Evolutionary conservation across 2,888 invertebrate genomes (phyloP).

Genomic region (Thelaira solivaga): DNA sequence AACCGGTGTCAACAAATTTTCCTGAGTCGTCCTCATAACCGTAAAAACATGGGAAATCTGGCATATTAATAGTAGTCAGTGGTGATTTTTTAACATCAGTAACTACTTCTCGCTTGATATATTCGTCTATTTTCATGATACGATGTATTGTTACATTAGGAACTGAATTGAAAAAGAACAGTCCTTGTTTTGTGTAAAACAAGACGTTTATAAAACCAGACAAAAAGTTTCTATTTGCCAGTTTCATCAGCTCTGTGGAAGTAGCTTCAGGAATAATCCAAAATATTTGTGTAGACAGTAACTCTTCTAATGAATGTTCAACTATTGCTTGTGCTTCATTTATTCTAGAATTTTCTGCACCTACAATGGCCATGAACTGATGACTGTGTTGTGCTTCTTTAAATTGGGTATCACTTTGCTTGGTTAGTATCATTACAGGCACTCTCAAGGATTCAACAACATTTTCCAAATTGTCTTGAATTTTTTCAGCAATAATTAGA

Average conservation of each 20-base stretch:
- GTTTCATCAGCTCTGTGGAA: neutral
- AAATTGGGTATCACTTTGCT: neutral
- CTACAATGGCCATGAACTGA: constrained; percentile 7
- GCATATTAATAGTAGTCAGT: neutral
- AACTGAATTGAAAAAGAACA: constrained; percentile 11
- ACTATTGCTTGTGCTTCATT: neutral
- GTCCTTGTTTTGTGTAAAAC: neutral
- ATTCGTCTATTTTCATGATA: neutral
- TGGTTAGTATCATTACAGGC: constrained; percentile 9
- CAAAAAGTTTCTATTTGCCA: constrained; percentile 11
- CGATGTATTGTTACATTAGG: neutral
- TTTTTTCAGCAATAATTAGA: neutral
- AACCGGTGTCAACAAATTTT: neutral
- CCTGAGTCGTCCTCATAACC: neutral
- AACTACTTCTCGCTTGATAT: neutral
- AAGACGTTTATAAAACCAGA: constrained; percentile 8
- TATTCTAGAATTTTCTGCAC: neutral
- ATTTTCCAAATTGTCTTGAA: neutral
- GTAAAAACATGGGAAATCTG: neutral
- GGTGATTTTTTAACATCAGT: constrained; percentile 16
- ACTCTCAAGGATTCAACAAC: neutral
- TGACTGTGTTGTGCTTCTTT: too few relatives aligned
- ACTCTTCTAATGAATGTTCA: neutral
- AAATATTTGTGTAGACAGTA: neutral
- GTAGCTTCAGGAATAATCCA: constrained; percentile 11